phyloP scores from a whole-genome alignment of 2,888 invertebrate genomes.

The Mythimna loreyi region DNA sequence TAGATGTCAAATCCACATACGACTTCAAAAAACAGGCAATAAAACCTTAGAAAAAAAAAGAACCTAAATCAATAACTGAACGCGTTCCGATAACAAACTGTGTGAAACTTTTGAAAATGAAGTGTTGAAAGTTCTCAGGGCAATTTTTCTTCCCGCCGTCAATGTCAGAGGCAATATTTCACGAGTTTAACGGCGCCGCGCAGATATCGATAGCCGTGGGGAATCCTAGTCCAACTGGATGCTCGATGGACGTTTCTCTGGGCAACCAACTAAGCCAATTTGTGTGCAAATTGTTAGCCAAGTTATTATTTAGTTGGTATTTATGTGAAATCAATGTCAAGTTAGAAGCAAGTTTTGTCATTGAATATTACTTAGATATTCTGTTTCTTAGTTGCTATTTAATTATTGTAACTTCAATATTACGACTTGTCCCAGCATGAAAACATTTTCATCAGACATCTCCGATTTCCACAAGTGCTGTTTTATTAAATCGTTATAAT shows the following conservation, averaged over 20 bases:
- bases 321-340: slow-evolving; percentile 4
- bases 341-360: neutral
- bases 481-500: neutral
- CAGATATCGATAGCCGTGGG: slow-evolving; percentile 59
- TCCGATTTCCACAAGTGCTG: neutral
- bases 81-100: slow-evolving; percentile 64
- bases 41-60: slow-evolving; percentile 51
- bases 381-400: neutral
- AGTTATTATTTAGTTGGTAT: slow-evolving; percentile 24
- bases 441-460: neutral
- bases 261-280: slow-evolving; percentile 49
- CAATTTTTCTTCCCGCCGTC: slow-evolving; percentile 83
- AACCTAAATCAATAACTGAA: slow-evolving; percentile 62
- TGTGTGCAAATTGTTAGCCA: slow-evolving; percentile 45
- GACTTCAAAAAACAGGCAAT: slow-evolving; percentile 29
- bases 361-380: neutral
- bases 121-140: slow-evolving; percentile 74
- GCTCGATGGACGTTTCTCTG: slow-evolving; percentile 17
- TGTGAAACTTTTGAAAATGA: slow-evolving; percentile 71
- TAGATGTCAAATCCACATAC: neutral
- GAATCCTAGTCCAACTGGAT: slow-evolving; percentile 46
- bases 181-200: slow-evolving; percentile 71
- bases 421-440: neutral
- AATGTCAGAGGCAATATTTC: slow-evolving; percentile 84
- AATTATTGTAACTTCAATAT: neutral